phyloP scores from a whole-genome alignment of 2,113 vertebrate species.

The Sterrhoptilus dennistouni region DNA sequence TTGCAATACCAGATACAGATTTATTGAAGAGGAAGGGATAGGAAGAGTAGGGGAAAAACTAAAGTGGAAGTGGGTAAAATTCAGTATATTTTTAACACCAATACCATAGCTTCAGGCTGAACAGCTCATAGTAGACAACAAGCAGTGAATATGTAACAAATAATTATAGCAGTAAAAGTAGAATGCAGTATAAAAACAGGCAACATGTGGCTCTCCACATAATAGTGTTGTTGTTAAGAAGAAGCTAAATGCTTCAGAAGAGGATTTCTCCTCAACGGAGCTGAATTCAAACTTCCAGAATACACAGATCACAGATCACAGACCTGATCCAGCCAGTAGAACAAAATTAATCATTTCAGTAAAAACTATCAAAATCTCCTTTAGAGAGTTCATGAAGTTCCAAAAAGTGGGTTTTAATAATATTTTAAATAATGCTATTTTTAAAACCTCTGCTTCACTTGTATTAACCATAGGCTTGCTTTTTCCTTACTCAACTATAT shows the following conservation, averaged over 20 bases:
- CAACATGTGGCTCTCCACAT: not conserved
- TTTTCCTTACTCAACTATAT: not conserved
- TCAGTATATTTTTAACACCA: not conserved
- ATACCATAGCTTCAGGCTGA: not conserved
- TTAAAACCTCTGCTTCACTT: not conserved
- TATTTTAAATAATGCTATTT: not conserved
- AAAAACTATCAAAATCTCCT: not conserved
- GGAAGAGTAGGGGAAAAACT: not conserved
- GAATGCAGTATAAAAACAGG: not conserved
- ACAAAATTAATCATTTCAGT: not conserved
- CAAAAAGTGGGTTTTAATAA: not conserved
- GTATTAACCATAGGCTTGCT: not conserved
- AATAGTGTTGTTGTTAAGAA: not conserved
- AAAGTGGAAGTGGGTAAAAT: not conserved
- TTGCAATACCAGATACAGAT: not conserved
- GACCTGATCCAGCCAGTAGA: not conserved
- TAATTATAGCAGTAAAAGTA: not conserved
- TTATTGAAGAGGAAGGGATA: not conserved
- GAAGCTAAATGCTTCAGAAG: not conserved
- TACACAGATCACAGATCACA: not conserved
- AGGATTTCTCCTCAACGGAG: not conserved
- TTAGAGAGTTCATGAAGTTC: not conserved
- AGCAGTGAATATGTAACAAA: not conserved
- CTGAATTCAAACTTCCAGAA: not conserved
- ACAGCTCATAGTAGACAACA: not conserved